These are phyloP conservation scores for Acipenser ruthenus DNA, from an alignment of 2,797 vertebrate genomes.

Conservation along the genomic window DNA sequence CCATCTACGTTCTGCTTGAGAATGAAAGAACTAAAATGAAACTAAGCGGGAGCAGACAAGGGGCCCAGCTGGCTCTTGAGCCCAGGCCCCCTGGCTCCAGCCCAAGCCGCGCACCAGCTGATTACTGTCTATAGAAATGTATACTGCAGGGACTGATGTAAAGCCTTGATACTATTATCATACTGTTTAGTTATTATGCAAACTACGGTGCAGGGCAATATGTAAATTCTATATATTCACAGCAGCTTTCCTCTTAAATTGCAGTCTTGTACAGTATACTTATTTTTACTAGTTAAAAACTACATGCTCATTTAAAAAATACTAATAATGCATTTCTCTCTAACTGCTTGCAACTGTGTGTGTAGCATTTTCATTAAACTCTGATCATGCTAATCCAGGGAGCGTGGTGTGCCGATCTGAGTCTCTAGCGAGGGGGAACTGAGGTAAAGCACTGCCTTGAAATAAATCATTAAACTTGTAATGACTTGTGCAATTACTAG, in stretches of 20 bases:
- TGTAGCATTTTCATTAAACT: slow-evolving; percentile 44
- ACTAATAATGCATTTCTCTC: slow-evolving; percentile 5
- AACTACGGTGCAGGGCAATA: slow-evolving; percentile 8
- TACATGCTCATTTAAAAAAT: too few relatives aligned
- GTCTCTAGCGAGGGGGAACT: slow-evolving; percentile 47
- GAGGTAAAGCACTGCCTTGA: slow-evolving; percentile 59
- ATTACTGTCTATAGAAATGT: too few relatives aligned
- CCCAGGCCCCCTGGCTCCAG: slow-evolving; percentile 52
- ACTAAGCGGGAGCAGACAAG: slow-evolving; percentile 42
- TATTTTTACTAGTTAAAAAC: too few relatives aligned
- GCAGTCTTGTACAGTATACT: too few relatives aligned
- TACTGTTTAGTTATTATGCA: too few relatives aligned
- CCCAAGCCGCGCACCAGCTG: slow-evolving; percentile 30
- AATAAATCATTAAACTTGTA: slow-evolving; percentile 73
- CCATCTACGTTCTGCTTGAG: neutral
- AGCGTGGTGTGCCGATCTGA: slow-evolving; percentile 33
- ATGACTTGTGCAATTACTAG: slow-evolving; percentile 72
- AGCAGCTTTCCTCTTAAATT: too few relatives aligned
- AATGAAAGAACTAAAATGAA: slow-evolving; percentile 7
- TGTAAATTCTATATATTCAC: too few relatives aligned
- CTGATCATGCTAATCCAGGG: slow-evolving; percentile 32
- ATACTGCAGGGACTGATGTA: too few relatives aligned
- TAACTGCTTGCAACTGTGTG: slow-evolving; percentile 31
- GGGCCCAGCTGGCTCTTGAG: slow-evolving; percentile 62
- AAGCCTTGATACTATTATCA: too few relatives aligned